Conservation (phyloP, 2,797 vertebrate genomes). For the Gymnoscopelus microlampas region DNA sequence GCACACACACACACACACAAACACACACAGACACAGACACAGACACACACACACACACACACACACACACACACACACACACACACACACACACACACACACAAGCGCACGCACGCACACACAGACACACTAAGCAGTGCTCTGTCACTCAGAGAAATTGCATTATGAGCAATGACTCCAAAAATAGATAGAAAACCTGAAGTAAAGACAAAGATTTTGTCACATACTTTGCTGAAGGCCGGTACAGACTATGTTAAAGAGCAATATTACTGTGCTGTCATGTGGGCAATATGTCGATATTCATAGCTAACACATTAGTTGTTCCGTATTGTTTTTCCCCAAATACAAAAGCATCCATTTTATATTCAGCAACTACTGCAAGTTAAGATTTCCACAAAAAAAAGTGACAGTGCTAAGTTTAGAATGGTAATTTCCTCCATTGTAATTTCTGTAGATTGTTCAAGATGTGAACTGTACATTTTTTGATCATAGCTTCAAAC, state of each 20-base stretch:
- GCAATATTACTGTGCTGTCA: background rate
- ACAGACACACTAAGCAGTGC: background rate
- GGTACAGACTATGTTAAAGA: background rate
- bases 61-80: background rate
- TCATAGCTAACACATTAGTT: background rate
- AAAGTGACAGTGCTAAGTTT: background rate
- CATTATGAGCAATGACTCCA: too few relatives aligned
- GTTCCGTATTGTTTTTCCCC: background rate
- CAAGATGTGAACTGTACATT: background rate
- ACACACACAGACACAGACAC: background rate
- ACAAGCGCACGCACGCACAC: background rate
- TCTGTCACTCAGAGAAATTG: too few relatives aligned
- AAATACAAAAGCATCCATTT: too few relatives aligned
- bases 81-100: background rate
- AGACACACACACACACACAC: background rate
- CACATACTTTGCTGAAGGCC: too few relatives aligned
- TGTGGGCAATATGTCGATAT: background rate
- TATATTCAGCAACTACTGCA: too few relatives aligned
- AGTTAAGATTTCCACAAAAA: background rate
- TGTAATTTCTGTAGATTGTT: background rate
- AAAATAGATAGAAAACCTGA: too few relatives aligned
- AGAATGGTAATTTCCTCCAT: background rate
- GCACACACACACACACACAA: constrained; percentile 11
- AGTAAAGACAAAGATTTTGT: too few relatives aligned
- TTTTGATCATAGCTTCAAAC: background rate